phyloP scores from a whole-genome alignment of 2,888 invertebrate genomes.

The Desoria tigrina region DNA sequence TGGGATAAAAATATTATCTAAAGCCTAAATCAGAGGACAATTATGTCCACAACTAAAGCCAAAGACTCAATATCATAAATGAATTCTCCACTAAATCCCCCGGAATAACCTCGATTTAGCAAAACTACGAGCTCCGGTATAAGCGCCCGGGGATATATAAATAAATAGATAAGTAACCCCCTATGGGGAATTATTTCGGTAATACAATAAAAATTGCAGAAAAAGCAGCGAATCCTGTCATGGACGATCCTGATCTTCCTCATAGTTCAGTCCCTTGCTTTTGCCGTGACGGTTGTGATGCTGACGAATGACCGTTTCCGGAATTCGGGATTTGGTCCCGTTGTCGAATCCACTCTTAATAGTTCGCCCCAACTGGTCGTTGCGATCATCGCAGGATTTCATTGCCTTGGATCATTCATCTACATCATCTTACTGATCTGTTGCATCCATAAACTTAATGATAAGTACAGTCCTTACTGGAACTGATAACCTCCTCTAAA shows the following conservation, averaged over 20 bases:
- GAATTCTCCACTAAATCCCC: not conserved
- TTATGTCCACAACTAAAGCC: too few relatives aligned
- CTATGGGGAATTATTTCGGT: too few relatives aligned
- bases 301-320: conserved; percentile 30
- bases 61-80: too few relatives aligned
- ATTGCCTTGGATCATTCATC: conserved; percentile 30
- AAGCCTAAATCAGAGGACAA: too few relatives aligned
- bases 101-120: not conserved
- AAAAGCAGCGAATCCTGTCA: conserved; percentile 32
- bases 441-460: conserved; percentile 33
- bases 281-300: conserved; percentile 28
- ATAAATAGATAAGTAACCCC: not conserved
- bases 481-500: too few relatives aligned
- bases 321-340: conserved; percentile 20
- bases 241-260: conserved; percentile 30
- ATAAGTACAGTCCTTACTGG: conserved; percentile 30
- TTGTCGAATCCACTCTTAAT: not conserved
- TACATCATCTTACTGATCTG: conserved; percentile 27
- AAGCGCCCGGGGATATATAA: not conserved
- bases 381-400: conserved; percentile 26
- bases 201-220: conserved; percentile 15
- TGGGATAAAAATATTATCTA: too few relatives aligned
- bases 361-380: conserved; percentile 11
- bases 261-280: conserved; percentile 30
- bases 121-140: not conserved